Conservation (phyloP, 2,888 invertebrate species). For the Alitta virens region DNA sequence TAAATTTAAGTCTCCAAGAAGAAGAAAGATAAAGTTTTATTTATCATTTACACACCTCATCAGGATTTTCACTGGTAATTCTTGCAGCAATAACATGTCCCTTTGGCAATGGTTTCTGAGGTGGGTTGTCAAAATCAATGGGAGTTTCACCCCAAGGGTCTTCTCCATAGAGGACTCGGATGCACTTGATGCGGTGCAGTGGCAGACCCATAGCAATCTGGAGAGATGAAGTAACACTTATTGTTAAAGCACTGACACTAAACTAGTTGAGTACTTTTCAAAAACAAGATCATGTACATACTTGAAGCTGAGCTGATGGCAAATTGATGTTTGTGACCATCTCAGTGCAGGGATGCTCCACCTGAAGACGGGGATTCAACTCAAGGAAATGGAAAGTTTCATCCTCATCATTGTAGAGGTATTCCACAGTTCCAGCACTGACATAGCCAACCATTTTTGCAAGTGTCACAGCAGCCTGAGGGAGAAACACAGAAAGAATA, state of each 20-base stretch:
- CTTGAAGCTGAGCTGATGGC: constrained; percentile 96
- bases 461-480: constrained; percentile 85
- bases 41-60: constrained; percentile 64
- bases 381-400: constrained; percentile 94
- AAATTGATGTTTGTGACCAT: constrained; percentile 99
- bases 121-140: constrained; percentile 86
- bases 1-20: no score
- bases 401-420: constrained; percentile 79
- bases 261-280: no score
- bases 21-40: no score
- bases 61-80: constrained; percentile 97
- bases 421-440: constrained; percentile 93
- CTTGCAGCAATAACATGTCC: constrained; percentile 98
- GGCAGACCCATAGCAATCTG: constrained; percentile 98
- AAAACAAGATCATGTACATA: constrained; percentile 51
- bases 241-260: no score
- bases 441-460: constrained; percentile 99
- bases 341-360: constrained; percentile 99
- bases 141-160: constrained; percentile 82
- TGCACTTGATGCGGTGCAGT: constrained; percentile 91
- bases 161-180: constrained; percentile 82
- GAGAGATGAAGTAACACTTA: no score
- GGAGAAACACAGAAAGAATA: background rate
- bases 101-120: constrained; percentile 83
- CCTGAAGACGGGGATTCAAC: constrained; percentile 89